phyloP scores from a whole-genome alignment of 2,888 invertebrate species.

The Aphelenchoides bicaudatus region DNA sequence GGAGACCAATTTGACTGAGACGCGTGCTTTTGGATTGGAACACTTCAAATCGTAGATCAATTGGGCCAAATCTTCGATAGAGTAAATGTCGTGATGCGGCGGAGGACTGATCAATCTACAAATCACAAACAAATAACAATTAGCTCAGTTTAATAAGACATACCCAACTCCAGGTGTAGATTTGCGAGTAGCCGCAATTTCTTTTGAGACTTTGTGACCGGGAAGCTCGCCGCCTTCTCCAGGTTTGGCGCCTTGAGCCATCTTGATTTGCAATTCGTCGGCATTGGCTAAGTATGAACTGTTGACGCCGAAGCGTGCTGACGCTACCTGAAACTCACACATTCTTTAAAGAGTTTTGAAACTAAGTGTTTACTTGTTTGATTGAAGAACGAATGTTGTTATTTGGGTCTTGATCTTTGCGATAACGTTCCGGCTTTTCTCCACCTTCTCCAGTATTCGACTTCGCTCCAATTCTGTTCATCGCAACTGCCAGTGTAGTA shows the following conservation, averaged over 20 bases:
- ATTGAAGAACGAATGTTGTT: constrained; percentile 86
- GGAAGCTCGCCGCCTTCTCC: constrained; percentile 97
- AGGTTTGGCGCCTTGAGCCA: constrained; percentile 97
- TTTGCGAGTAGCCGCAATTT: constrained; percentile 89
- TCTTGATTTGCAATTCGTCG: constrained; percentile 97
- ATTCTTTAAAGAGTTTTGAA: not conserved
- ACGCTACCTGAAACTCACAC: constrained; percentile 75
- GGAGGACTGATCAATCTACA: constrained; percentile 97
- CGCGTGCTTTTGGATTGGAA: constrained; percentile 87
- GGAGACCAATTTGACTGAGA: constrained; percentile 94
- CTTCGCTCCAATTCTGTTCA: constrained; percentile 94
- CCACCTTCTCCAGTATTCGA: constrained; percentile 98
- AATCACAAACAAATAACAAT: constrained; percentile 6
- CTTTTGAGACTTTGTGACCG: constrained; percentile 80
- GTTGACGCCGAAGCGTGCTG: constrained; percentile 95
- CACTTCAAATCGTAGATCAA: constrained; percentile 96
- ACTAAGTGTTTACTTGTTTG: constrained; percentile 71
- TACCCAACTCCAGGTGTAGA: constrained; percentile 95
- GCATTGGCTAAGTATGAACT: constrained; percentile 93
- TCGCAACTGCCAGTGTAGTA: constrained; percentile 86
- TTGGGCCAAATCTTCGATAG: constrained; percentile 96
- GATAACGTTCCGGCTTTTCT: constrained; percentile 70
- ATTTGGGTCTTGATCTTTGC: constrained; percentile 71
- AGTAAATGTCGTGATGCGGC: constrained; percentile 99
- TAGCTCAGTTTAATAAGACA: too few relatives aligned